phyloP scores from a whole-genome alignment of 2,113 vertebrate genomes.

The Gymnogyps californianus region DNA sequence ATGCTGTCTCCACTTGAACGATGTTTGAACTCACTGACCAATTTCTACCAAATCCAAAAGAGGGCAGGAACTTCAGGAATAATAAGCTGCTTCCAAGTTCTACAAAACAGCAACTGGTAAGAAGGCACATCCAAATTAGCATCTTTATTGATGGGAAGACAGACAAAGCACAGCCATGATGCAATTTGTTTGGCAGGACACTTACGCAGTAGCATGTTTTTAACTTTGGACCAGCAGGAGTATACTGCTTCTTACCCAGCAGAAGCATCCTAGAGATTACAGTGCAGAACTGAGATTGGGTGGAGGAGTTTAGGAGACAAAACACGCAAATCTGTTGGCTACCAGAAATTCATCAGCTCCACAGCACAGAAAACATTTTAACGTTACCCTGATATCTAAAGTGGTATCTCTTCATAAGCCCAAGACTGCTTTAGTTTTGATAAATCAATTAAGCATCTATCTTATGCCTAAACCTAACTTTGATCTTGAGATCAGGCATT shows the following conservation, averaged over 20 bases:
- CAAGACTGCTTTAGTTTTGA: not conserved
- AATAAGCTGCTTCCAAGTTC: not conserved
- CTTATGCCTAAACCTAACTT: not conserved
- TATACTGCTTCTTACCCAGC: not conserved
- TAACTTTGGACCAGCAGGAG: not conserved
- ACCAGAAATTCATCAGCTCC: not conserved
- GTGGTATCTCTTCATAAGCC: not conserved
- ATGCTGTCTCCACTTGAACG: not conserved
- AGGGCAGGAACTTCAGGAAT: not conserved
- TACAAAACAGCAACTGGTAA: not conserved
- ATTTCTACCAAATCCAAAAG: not conserved
- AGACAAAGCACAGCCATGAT: not conserved
- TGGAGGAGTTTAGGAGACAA: not conserved
- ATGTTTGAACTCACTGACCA: not conserved
- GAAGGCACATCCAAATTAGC: not conserved
- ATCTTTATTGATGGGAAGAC: not conserved
- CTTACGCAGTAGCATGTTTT: not conserved
- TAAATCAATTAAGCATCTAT: not conserved
- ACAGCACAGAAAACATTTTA: not conserved
- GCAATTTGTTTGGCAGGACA: not conserved
- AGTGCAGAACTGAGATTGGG: not conserved
- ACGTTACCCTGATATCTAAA: not conserved
- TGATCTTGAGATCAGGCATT: not conserved
- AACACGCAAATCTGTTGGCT: not conserved
- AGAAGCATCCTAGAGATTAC: not conserved